These are phyloP conservation scores for Rotaria macrura DNA, from an alignment of 2,888 invertebrate genomes.

Conservation along the genomic window DNA sequence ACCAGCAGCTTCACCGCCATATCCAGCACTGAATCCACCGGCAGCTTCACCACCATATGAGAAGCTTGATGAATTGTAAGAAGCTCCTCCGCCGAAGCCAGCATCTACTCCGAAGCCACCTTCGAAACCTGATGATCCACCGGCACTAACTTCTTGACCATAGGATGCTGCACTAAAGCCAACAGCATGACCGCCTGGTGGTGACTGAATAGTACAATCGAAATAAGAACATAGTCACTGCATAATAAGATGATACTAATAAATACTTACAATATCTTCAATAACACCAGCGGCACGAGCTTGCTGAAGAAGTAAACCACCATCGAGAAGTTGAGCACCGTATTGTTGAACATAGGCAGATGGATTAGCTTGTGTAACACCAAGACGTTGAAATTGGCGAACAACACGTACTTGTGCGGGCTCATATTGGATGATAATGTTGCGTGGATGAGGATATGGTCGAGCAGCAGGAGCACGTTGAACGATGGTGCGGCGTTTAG, in stretches of 20 bases:
- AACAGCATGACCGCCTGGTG: neutral
- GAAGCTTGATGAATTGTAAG: neutral
- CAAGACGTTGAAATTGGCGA: slow-evolving; percentile 25
- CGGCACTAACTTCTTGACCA: neutral
- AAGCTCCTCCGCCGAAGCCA: neutral
- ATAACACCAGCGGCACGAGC: slow-evolving; percentile 3
- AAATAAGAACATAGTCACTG: neutral
- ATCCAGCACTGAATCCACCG: neutral
- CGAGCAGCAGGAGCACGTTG: slow-evolving; percentile 4
- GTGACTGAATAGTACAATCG: neutral
- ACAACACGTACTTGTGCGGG: slow-evolving; percentile 24
- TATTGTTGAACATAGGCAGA: slow-evolving; percentile 23
- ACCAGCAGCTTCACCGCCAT: neutral
- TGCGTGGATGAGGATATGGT: slow-evolving; percentile 13
- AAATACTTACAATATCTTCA: neutral
- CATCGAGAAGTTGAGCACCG: neutral
- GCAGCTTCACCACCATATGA: neutral
- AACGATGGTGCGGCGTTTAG: slow-evolving; percentile 23
- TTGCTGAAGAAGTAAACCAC: neutral
- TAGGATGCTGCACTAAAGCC: neutral
- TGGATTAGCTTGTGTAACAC: slow-evolving; percentile 24
- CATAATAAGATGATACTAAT: neutral
- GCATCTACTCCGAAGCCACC: neutral
- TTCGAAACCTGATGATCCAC: neutral
- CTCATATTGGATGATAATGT: slow-evolving; percentile 31